Conservation (phyloP, 37 sponge, comb jelly and placozoan genomes). For the Amphimedon queenslandica region DNA sequence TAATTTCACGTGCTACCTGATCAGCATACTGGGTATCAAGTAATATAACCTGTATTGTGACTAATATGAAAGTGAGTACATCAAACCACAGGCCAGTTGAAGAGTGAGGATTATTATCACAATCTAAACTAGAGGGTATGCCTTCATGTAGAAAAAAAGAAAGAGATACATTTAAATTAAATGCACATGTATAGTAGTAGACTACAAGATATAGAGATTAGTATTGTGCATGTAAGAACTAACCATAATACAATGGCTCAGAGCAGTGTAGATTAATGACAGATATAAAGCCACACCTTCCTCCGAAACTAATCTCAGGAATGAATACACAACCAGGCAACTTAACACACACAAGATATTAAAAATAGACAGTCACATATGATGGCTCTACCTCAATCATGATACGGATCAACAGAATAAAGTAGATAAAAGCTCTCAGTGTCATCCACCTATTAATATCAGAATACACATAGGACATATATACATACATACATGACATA, state of each 20-base stretch:
- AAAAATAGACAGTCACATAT: not conserved
- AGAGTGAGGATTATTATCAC: not conserved
- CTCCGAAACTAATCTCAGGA: not conserved
- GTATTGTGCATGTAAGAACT: not conserved
- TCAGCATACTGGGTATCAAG: conserved; percentile 34
- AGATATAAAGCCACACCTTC: not conserved
- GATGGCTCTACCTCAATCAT: not conserved
- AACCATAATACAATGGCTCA: not conserved
- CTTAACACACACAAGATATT: not conserved
- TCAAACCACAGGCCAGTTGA: conserved; percentile 62
- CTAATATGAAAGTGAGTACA: conserved; percentile 51
- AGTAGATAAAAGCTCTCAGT: not conserved
- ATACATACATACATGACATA: not conserved
- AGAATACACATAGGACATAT: not conserved
- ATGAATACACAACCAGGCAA: not conserved
- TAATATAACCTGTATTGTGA: conserved; percentile 66
- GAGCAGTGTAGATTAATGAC: not conserved
- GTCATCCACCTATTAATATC: not conserved
- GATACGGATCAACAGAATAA: not conserved
- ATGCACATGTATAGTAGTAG: too few species aligned
- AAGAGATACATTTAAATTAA: too few species aligned
- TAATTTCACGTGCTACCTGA: conserved; percentile 13
- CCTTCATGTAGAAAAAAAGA: not conserved
- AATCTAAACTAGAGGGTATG: not conserved
- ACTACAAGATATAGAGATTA: too few species aligned